Evolutionary conservation across 2,113 vertebrate genomes (phyloP), one percentile per base, ranked within the genome.

Genomic region (Chloebia gouldiae): DNA sequence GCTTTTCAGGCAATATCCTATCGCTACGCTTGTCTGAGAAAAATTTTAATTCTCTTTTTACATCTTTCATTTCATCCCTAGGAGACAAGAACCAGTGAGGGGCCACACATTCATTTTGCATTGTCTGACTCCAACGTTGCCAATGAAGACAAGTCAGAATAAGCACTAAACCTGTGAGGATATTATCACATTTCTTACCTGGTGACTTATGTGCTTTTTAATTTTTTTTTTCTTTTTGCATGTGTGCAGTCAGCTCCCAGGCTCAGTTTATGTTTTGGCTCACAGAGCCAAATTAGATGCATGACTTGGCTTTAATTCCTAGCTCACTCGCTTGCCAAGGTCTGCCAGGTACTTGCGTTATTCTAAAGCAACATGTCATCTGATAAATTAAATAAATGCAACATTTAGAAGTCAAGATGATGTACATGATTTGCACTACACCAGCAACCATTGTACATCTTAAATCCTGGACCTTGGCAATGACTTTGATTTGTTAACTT

Each of bases 361-460:
- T 56, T 95, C 92, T 91, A 82, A 92, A 93, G 81, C 83, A 96
- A 82, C 35, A 65, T 80, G 92, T 90, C 78, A 94, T 93, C 90
- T 95, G 96, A 97, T 97, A 96, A 97, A 95, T 93, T 87, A 95
- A 90, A 94, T 96, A 95, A 97, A 96, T 92, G 92, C 76, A 97
- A 95, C 95, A 90, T 80, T 93, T 87, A 95, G 70, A 91, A 96
- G 91, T 95, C 79, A 95, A 63, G 57, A 86, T 31, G 20, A 94
- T 94, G 78, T 65, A 93, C 59, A 77, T 27, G 18, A 73, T 81
- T 92, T 88, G 56, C 49, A 49, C 86, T 88, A 53, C 49, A 42
- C 83, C 19, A 20, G 13, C 4, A 15, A 57, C 78, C 49, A 64
- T 13, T 73, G 79, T 75, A 81, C 28, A 23, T 86, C 71, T 49